These are phyloP conservation scores for Vulpes lagopus DNA, from an alignment of 2,113 vertebrate species.

Conservation along the genomic window DNA sequence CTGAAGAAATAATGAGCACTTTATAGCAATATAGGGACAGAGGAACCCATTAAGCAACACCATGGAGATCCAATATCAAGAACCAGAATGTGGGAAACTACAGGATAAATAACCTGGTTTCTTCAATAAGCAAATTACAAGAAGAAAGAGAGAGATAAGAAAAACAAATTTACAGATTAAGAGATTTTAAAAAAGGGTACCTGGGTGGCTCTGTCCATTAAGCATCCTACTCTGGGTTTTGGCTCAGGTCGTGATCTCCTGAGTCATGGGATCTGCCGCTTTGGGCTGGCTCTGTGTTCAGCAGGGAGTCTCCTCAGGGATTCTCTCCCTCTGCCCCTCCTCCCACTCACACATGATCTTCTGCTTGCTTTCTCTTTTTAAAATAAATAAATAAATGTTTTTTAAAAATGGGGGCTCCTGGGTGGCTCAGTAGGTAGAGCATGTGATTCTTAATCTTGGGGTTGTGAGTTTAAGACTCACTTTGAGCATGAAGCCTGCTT, in stretches of 20 bases:
- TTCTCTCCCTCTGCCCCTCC: background rate
- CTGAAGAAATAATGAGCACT: background rate
- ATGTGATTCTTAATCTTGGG: background rate
- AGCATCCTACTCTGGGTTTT: background rate
- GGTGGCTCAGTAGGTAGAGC: background rate
- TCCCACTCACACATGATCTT: background rate
- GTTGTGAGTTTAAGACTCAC: background rate
- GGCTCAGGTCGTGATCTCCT: background rate
- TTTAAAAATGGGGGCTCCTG: background rate
- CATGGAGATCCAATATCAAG: background rate
- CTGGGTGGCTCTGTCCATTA: background rate
- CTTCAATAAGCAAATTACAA: background rate
- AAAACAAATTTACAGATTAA: background rate
- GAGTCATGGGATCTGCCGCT: background rate
- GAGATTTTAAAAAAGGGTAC: background rate
- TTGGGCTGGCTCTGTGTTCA: background rate
- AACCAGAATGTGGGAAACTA: background rate
- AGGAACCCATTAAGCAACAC: background rate
- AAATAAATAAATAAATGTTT: background rate
- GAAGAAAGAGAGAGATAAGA: background rate
- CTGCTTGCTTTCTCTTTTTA: background rate
- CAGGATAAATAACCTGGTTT: background rate
- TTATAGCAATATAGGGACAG: background rate
- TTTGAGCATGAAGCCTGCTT: background rate
- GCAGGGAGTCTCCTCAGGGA: background rate